Conservation (phyloP, 2,888 invertebrate species). For the Netelia virgata region DNA sequence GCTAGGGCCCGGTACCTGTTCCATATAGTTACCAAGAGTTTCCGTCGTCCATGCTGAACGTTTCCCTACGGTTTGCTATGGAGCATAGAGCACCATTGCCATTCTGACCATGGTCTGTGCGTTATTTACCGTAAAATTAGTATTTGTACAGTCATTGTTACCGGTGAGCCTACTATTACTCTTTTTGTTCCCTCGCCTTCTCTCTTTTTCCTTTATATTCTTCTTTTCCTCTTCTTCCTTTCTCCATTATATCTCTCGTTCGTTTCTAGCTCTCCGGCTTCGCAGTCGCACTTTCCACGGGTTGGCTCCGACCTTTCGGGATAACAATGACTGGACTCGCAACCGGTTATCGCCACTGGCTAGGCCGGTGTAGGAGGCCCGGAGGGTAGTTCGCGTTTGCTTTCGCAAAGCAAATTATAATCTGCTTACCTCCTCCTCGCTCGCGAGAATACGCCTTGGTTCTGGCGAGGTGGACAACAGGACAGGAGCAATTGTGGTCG, state of each 20-base stretch:
- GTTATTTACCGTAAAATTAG: slow-evolving; percentile 64
- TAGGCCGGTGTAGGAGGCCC: slow-evolving; percentile 36
- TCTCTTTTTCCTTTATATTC: neutral
- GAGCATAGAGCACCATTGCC: neutral
- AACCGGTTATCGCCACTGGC: slow-evolving; percentile 66
- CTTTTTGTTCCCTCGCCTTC: neutral
- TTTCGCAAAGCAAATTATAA: slow-evolving; percentile 74
- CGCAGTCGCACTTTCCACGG: slow-evolving; percentile 27
- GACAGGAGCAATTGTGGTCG: slow-evolving; percentile 57
- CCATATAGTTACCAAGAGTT: neutral
- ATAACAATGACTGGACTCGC: slow-evolving; percentile 70
- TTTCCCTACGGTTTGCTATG: slow-evolving; percentile 5
- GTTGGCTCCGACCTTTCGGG: slow-evolving; percentile 21
- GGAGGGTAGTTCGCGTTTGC: slow-evolving; percentile 62
- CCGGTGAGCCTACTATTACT: slow-evolving; percentile 13
- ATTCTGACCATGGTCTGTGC: slow-evolving; percentile 17
- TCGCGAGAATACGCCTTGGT: slow-evolving; percentile 63
- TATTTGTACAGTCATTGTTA: slow-evolving; percentile 66
- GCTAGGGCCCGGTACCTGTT: neutral
- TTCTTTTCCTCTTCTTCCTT: slow-evolving; percentile 1
- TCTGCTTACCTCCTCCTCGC: slow-evolving; percentile 64
- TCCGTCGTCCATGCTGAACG: slow-evolving; percentile 14
- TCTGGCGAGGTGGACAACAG: neutral
- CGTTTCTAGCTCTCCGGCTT: neutral
- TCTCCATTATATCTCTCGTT: slow-evolving; percentile 18